A percentile compares a stretch with the other conserved stretches of the same genome.
Conservation (phyloP, 1,140 invertebrate genomes). For the Sarcophaga peregrina region DNA sequence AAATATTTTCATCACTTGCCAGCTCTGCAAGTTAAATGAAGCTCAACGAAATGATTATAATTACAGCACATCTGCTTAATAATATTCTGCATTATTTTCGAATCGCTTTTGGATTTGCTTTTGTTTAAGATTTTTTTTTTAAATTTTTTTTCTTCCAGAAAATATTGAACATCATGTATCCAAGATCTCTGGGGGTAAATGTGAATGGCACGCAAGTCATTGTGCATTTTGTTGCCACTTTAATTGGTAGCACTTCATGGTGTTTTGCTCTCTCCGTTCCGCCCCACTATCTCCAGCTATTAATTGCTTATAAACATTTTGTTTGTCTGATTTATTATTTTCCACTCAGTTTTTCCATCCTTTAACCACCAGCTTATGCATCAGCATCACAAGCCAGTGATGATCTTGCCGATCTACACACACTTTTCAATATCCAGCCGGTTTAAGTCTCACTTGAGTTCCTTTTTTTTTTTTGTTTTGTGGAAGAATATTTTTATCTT, state of each 20-base stretch:
- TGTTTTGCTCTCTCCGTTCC: background rate
- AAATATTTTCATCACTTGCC: background rate
- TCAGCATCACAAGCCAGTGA: background rate
- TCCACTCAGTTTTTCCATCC: background rate
- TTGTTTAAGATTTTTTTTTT: too few relatives aligned
- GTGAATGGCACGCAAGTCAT: background rate
- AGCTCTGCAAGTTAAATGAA: background rate
- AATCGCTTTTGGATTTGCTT: background rate
- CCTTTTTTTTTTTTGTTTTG: too few relatives aligned
- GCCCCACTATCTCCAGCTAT: background rate
- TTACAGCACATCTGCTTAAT: conserved; percentile 16
- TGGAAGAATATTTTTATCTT: background rate
- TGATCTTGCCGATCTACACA: background rate
- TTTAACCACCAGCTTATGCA: background rate
- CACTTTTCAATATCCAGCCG: background rate
- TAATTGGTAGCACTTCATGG: conserved; percentile 8
- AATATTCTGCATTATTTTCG: background rate
- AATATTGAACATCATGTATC: background rate
- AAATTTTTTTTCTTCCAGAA: background rate
- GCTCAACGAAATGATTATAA: background rate
- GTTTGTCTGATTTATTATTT: conserved; percentile 20
- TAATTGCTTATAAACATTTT: conserved; percentile 25
- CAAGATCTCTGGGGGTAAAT: background rate
- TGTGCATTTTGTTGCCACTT: background rate
- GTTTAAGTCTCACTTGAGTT: background rate